These are phyloP conservation scores for Trachythela sp. DNA, from an alignment of 64 coral and sea anemone species.

Conservation along the genomic window DNA sequence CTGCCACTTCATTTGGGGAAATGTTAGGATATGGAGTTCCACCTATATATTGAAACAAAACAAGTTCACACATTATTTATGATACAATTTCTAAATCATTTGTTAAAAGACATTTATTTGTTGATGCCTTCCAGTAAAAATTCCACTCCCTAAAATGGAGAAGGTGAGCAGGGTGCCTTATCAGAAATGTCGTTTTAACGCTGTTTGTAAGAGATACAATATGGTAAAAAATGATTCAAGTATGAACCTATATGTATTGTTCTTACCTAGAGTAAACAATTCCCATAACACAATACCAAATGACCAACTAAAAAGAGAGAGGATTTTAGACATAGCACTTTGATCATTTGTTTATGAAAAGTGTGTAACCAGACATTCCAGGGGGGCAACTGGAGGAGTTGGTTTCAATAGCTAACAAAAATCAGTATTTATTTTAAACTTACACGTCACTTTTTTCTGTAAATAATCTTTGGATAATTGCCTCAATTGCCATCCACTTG, in stretches of 20 bases:
- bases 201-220: too few relatives aligned
- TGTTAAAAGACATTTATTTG: too few relatives aligned
- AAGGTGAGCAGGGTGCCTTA: too few relatives aligned
- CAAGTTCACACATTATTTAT: background rate
- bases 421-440: too few relatives aligned
- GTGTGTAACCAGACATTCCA: too few relatives aligned
- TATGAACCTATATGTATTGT: too few relatives aligned
- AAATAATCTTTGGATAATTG: constrained; percentile 76
- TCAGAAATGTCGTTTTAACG: too few relatives aligned
- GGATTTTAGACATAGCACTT: background rate
- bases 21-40: constrained; percentile 81
- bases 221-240: too few relatives aligned
- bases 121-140: background rate
- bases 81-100: too few relatives aligned
- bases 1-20: constrained; percentile 70
- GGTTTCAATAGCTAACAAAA: too few relatives aligned
- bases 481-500: constrained; percentile 98
- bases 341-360: background rate
- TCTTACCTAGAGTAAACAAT: constrained; percentile 93
- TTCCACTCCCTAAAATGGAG: too few relatives aligned
- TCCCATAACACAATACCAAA: constrained; percentile 96
- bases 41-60: constrained; percentile 26
- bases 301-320: constrained; percentile 65
- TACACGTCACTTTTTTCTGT: constrained; percentile 95
- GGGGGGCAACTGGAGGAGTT: too few relatives aligned